A percentile compares a stretch with the other conserved stretches of the same genome.
Conservation (phyloP, 1,140 invertebrate genomes). For the Lordiphosa mommai region DNA sequence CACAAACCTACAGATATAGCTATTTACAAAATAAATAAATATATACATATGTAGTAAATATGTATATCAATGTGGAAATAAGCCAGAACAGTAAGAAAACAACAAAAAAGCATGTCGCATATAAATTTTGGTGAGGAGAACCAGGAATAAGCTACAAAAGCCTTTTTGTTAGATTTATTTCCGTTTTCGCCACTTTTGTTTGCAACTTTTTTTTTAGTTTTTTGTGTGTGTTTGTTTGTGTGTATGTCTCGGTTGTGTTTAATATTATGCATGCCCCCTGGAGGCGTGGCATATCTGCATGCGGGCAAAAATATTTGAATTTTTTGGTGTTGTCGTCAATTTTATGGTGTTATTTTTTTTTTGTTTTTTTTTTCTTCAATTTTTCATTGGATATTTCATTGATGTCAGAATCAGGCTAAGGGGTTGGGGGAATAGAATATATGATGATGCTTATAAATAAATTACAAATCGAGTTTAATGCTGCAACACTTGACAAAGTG, state of each 20-base stretch:
- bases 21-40: constrained; percentile 7
- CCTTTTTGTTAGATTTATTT: constrained; percentile 76
- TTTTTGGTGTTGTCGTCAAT: constrained; percentile 24
- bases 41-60: not conserved
- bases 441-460: constrained; percentile 41
- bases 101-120: constrained; percentile 43
- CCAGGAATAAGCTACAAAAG: constrained; percentile 40
- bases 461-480: constrained; percentile 34
- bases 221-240: constrained; percentile 17
- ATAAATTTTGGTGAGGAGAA: constrained; percentile 15
- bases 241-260: constrained; percentile 33
- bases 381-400: constrained; percentile 26
- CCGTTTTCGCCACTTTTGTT: constrained; percentile 59
- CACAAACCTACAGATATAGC: constrained; percentile 15
- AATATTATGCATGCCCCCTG: constrained; percentile 30
- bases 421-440: constrained; percentile 4
- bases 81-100: constrained; percentile 52
- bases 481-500: constrained; percentile 2
- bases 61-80: constrained; percentile 41
- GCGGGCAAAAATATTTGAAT: constrained; percentile 11
- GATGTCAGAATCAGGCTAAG: constrained; percentile 1
- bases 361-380: constrained; percentile 32
- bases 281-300: constrained; percentile 15
- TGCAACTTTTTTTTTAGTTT: constrained; percentile 47
- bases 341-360: constrained; percentile 32